Conservation (phyloP, 2,113 vertebrate genomes). For the Microtus oregoni region DNA sequence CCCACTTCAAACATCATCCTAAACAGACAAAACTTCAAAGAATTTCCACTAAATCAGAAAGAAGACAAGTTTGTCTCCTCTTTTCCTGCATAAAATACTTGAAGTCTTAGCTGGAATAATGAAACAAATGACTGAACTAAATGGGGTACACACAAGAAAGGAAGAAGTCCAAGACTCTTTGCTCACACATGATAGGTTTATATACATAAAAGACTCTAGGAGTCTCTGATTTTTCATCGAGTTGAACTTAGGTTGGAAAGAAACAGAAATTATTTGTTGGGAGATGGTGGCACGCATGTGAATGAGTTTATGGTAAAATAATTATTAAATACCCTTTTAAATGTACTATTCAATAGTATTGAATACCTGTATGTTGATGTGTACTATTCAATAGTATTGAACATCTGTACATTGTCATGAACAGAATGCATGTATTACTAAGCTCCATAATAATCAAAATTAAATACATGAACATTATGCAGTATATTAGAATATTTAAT, state of each 20-base stretch:
- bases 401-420: neutral
- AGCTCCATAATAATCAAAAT: neutral
- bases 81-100: no score
- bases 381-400: neutral
- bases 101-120: no score
- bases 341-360: neutral
- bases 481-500: neutral
- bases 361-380: neutral
- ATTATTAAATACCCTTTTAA: neutral
- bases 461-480: neutral
- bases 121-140: no score
- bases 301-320: neutral
- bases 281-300: no score
- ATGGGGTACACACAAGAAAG: no score
- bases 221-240: neutral
- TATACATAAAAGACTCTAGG: no score
- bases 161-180: no score
- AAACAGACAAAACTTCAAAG: no score
- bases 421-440: neutral
- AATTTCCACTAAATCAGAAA: no score
- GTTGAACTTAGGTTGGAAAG: neutral
- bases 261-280: neutral
- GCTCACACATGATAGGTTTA: no score
- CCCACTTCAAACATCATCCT: no score
- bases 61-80: no score